Conservation (phyloP, 2,888 invertebrate genomes). For the Lasioglossum pauxillum region DNA sequence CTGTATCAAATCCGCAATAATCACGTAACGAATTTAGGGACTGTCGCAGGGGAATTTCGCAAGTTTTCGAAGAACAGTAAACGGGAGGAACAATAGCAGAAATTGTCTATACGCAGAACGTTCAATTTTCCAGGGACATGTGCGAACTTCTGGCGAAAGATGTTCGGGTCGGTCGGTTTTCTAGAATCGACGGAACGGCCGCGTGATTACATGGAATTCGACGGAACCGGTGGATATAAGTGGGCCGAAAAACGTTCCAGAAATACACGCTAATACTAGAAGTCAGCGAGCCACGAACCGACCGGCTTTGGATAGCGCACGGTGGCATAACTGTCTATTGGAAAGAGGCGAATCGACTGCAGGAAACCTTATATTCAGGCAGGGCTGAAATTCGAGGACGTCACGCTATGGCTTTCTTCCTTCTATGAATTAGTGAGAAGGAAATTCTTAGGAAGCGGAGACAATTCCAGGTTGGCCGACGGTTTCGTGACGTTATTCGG, state of each 20-base stretch:
- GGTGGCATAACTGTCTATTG: slow-evolving; percentile 51
- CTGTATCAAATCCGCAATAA: no score
- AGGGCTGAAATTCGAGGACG: slow-evolving; percentile 66
- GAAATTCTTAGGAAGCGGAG: slow-evolving; percentile 59
- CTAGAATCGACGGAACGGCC: neutral
- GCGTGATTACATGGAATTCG: slow-evolving; percentile 10
- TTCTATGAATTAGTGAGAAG: slow-evolving; percentile 68
- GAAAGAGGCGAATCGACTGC: slow-evolving; percentile 57
- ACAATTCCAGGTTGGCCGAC: slow-evolving; percentile 38
- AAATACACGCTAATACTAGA: slow-evolving; percentile 32
- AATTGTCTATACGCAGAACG: neutral
- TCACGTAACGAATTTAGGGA: neutral
- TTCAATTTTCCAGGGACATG: neutral
- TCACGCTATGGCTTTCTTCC: slow-evolving; percentile 63
- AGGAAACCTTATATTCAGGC: slow-evolving; percentile 60
- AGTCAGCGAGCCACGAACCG: slow-evolving; percentile 16
- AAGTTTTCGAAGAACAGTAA: neutral
- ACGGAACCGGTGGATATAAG: neutral
- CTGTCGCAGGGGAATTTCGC: no score
- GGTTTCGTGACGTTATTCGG: slow-evolving; percentile 52
- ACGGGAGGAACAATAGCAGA: neutral
- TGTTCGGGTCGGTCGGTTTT: neutral
- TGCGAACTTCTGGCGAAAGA: neutral
- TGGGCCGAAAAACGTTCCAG: slow-evolving; percentile 1
- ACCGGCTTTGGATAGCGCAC: neutral